Evolutionary conservation across 2,888 invertebrate species (phyloP), one percentile per base, ranked within the genome.

Genomic region (Caradrina kadenii): DNA sequence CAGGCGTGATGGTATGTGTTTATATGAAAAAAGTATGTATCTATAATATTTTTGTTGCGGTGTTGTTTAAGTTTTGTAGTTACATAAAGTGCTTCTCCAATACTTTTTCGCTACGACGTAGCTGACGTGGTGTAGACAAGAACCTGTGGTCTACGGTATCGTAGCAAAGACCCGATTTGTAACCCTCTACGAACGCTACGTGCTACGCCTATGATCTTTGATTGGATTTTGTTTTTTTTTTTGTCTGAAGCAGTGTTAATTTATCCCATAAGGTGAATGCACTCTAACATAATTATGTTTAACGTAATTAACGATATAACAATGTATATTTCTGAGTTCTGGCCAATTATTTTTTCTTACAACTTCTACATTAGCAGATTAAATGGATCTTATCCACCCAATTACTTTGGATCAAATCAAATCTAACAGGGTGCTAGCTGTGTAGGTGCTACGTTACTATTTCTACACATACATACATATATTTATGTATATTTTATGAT

Each of bases 321-420:
- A 17, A 77, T 52, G 55, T 1, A 45, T 45, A 5, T 21, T n/a
- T 48, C 22, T 21, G 56, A 26, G n/a, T 35, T 26, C 26, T 54
- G 39, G 42, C 11, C 1, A 48, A 60, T 76, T 67, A 1, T 35
- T 5, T 55, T 74, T 59, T 66, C 22, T 39, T 26, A 17, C 21
- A 63, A 61, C 39, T 61, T 61, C 45, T 26, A 56, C 60, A 63
- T 70, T 63, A 60, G 55, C n/a, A 22, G 56, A 70, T 71, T 66
- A 76, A 66, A 65, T 76, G 60, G 77, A 76, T 63, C 26, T 26
- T 26, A 26, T 26, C 61, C 58, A 76, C 63, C 71, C 61, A 71
- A 78, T 76, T 78, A 76, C 63, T 76, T 70, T 35, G 52, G 63
- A 61, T 63, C 45, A 63, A 80, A 75, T 68, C 35, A 61, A 50